Percentiles rank a stretch among this genome's conserved stretches.
phyloP scores from a whole-genome alignment of 2,888 invertebrate genomes.

The Ennomos fuscantarius region DNA sequence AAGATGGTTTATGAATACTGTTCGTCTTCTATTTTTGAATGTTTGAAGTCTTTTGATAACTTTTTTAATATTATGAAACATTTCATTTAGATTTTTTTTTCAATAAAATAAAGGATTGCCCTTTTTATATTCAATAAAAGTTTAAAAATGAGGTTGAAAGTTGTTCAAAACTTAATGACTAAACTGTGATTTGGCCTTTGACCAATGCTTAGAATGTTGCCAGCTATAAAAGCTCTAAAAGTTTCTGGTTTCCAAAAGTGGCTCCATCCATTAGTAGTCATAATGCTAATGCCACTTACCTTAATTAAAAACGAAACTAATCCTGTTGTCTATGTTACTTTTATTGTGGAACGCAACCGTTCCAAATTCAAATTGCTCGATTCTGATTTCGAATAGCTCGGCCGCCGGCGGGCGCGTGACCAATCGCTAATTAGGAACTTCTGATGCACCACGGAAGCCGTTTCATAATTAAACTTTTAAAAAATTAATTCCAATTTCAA shows the following conservation, averaged over 20 bases:
- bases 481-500: constrained; percentile 75
- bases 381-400: constrained; percentile 69
- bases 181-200: too few species aligned
- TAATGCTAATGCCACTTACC: constrained; percentile 51
- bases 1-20: too few species aligned
- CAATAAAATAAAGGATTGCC: too few species aligned
- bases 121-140: too few species aligned
- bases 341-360: constrained; percentile 65
- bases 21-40: too few species aligned
- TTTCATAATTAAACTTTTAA: constrained; percentile 78
- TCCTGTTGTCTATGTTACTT: constrained; percentile 54
- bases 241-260: constrained; percentile 14
- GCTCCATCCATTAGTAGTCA: constrained; percentile 27
- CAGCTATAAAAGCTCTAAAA: constrained; percentile 16
- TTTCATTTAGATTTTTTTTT: too few species aligned
- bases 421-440: constrained; percentile 84
- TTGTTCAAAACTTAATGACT: too few species aligned
- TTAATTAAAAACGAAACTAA: constrained; percentile 56
- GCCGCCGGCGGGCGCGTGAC: constrained; percentile 77
- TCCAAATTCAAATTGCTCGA: constrained; percentile 80
- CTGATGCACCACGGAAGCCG: constrained; percentile 72
- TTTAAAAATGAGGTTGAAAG: too few species aligned
- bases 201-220: constrained; percentile 6
- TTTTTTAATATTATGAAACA: too few species aligned
- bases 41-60: too few species aligned